Evolutionary conservation across 2,797 vertebrate genomes (phyloP).

Genomic region (Botia kubotai): DNA sequence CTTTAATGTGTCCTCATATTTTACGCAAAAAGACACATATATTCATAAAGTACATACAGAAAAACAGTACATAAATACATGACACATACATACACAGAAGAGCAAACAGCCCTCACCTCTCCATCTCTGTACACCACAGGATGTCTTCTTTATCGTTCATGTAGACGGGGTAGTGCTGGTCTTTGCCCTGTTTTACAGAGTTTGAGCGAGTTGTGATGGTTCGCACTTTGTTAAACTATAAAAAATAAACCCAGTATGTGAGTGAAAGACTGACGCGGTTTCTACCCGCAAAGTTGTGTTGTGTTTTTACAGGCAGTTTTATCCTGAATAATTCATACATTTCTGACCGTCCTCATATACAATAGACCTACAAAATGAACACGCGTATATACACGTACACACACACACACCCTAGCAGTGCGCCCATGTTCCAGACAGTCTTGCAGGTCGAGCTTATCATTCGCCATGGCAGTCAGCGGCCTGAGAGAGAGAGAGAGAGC

Average conservation of each 20-base stretch:
- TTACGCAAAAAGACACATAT: no score
- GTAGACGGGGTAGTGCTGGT: conserved; percentile 88
- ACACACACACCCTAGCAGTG: conserved; percentile 85
- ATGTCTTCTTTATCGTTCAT: conserved; percentile 93
- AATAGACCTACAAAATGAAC: neutral
- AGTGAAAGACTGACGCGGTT: conserved; percentile 19
- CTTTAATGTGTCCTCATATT: no score
- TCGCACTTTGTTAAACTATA: conserved; percentile 90
- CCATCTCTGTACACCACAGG: conserved; percentile 92
- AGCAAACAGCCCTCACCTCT: conserved; percentile 75
- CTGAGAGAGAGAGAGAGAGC: conserved; percentile 64
- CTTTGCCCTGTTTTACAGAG: conserved; percentile 93
- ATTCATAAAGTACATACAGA: no score
- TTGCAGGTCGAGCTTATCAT: conserved; percentile 89
- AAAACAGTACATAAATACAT: neutral
- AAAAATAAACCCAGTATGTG: conserved; percentile 28
- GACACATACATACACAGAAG: neutral
- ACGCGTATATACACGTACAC: neutral
- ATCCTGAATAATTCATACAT: no score
- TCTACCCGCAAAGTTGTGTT: neutral
- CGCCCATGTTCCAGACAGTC: conserved; percentile 90
- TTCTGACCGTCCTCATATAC: neutral
- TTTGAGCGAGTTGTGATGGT: conserved; percentile 94
- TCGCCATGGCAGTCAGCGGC: conserved; percentile 83
- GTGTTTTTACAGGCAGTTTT: no score